A percentile compares a stretch with the other conserved stretches of the same genome.
These are phyloP conservation scores for Xiphorhynchus erythropygius DNA, from an alignment of 2,797 vertebrate species.

Conservation along the genomic window DNA sequence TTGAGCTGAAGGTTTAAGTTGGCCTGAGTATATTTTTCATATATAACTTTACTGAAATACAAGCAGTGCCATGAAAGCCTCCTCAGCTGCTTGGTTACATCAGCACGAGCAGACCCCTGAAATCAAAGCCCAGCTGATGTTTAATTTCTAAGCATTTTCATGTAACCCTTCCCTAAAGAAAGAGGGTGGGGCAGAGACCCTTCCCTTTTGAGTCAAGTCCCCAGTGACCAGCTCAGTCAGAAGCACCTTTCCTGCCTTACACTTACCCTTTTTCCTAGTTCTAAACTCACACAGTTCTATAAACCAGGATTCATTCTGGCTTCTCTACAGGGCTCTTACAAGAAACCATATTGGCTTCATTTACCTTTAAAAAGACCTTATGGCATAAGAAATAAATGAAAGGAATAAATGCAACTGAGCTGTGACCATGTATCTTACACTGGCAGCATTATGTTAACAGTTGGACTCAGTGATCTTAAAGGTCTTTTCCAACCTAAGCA, in stretches of 20 bases:
- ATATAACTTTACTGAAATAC: neutral
- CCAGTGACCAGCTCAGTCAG: neutral
- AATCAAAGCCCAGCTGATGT: neutral
- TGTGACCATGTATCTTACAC: neutral
- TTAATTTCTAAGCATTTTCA: neutral
- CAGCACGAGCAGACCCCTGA: neutral
- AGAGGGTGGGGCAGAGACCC: neutral
- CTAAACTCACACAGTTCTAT: neutral
- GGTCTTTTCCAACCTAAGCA: neutral
- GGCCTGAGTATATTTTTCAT: neutral
- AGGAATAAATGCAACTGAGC: neutral
- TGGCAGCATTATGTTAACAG: neutral
- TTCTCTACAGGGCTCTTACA: neutral
- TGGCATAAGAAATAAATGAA: neutral
- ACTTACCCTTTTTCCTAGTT: neutral
- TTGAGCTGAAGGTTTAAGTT: neutral
- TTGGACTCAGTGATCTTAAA: neutral
- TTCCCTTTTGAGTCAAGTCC: neutral
- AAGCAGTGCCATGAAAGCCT: neutral
- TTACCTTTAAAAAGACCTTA: neutral
- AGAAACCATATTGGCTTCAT: neutral
- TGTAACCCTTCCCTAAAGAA: neutral
- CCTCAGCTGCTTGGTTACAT: neutral
- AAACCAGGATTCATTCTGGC: neutral
- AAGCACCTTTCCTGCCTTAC: neutral